These are phyloP conservation scores for Tychaedon coryphoeus DNA, from an alignment of 2,113 vertebrate genomes.

Conservation along the genomic window DNA sequence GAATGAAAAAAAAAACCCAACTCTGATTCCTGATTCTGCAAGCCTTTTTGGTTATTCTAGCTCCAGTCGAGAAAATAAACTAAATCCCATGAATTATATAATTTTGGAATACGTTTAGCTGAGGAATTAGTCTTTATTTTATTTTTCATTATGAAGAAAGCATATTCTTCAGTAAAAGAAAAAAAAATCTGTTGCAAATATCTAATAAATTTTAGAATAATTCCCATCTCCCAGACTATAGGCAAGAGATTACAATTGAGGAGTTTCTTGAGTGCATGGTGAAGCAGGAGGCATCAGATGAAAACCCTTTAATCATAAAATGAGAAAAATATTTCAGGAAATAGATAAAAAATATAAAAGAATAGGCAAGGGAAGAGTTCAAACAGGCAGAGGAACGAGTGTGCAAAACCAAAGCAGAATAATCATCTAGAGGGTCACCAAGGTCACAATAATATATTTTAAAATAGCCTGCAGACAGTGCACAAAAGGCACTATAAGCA, in stretches of 20 bases:
- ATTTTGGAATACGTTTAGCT: neutral
- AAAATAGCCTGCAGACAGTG: neutral
- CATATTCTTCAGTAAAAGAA: neutral
- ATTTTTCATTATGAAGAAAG: neutral
- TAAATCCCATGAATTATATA: neutral
- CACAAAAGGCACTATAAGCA: neutral
- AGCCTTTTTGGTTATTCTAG: neutral
- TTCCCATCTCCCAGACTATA: neutral
- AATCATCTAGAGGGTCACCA: neutral
- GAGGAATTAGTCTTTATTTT: neutral
- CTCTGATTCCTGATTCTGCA: neutral
- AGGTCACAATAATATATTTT: conserved; percentile 15
- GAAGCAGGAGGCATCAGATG: neutral
- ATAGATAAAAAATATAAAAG: neutral
- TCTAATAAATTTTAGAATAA: neutral
- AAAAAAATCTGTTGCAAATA: neutral
- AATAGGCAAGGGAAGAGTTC: neutral
- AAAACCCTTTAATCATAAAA: neutral
- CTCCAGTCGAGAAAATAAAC: neutral
- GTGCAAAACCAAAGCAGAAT: neutral
- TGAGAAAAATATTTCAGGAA: neutral
- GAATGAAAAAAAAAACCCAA: fast-evolving
- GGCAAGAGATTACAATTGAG: neutral
- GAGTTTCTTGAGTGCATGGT: neutral
- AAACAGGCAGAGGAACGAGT: neutral